Evolutionary conservation across 2,113 vertebrate genomes (phyloP), one percentile per base, ranked within the genome.

Genomic region (Passer domesticus): DNA sequence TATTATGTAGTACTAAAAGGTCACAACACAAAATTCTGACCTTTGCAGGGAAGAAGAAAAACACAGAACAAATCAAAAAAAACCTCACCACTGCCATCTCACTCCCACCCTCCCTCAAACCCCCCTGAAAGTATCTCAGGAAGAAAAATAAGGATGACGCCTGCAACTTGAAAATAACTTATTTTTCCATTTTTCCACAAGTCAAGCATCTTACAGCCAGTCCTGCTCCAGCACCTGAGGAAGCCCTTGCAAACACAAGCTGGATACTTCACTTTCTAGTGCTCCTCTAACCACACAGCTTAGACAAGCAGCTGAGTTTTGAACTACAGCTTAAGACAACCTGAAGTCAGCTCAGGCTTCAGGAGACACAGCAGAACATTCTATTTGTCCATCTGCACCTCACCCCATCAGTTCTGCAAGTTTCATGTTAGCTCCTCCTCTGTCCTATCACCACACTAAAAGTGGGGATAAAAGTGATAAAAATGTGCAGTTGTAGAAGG

Each of bases 11-110:
- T 43, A 37, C 9, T 55, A 64, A 79, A 85, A 72, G 7, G 30
- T 59, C 58, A 85, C 53, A 75, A 35, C 4, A 46, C 8, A 68
- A n/a, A 82, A 81, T 31, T 69, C 23, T 37, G 19, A 53, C 25
- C 41, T 77, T 62, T 49, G 24, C 23, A 67, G 53, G 28, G 46
- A 93, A 90, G 31, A 39, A 70, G 19, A 47, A 88, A 41, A 82
- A 3, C 19, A 49, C 7, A 28, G 7, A 83, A 63, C 3, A 85
- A 92, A 59, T 0, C 0, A 7, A 8, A 59, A 75, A 55, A 37
- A 14, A 4, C 0, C 0, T 4, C 7, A 24, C 11, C 7, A 7
- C 18, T 15, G 22, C 6, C 11, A 63, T 24, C 21, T 19, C 21
- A 24, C 3, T 37, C 8, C 49, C 9, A 11, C 5, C 13, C 14